Percentiles rank a stretch among this genome's conserved stretches.
Conservation (phyloP, 1,140 invertebrate species). For the Zaprionus inermis region DNA sequence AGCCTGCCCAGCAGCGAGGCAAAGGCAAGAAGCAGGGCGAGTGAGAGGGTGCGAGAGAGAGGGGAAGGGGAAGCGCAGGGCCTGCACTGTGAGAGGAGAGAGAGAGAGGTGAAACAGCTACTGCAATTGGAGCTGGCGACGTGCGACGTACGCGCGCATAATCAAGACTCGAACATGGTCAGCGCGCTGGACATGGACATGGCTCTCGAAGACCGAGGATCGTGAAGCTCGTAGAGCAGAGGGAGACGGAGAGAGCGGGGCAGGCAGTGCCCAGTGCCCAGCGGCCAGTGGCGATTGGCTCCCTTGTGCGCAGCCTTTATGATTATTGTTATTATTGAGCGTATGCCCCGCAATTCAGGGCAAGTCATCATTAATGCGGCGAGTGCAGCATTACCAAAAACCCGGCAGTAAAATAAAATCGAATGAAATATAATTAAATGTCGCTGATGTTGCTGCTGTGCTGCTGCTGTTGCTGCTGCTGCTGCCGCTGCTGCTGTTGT, state of each 20-base stretch:
- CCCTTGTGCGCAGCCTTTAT: slow-evolving; percentile 67
- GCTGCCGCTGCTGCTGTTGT: background rate
- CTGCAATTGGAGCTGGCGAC: slow-evolving; percentile 45
- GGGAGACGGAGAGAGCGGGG: background rate
- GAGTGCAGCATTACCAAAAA: slow-evolving; percentile 77
- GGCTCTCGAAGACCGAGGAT: slow-evolving; percentile 22
- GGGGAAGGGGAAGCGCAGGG: background rate
- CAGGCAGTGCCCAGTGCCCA: slow-evolving; percentile 19
- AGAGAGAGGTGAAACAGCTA: background rate
- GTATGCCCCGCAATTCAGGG: slow-evolving; percentile 77
- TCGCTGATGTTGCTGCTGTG: slow-evolving; percentile 50
- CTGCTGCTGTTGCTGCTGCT: slow-evolving; percentile 31
- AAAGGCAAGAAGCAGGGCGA: background rate
- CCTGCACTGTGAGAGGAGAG: background rate
- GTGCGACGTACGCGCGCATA: slow-evolving; percentile 75
- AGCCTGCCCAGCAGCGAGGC: slow-evolving; percentile 41
- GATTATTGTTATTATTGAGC: slow-evolving; percentile 83
- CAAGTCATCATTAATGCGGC: slow-evolving; percentile 79
- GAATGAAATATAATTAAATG: slow-evolving; percentile 83
- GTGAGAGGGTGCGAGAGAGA: background rate
- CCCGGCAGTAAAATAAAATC: slow-evolving; percentile 78
- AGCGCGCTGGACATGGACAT: slow-evolving; percentile 36
- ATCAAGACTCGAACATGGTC: slow-evolving; percentile 58
- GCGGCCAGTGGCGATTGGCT: slow-evolving; percentile 71
- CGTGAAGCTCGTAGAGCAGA: background rate